These are phyloP conservation scores for Dolichallabes microphthalmus DNA, from an alignment of 2,113 vertebrate species.

Conservation along the genomic window DNA sequence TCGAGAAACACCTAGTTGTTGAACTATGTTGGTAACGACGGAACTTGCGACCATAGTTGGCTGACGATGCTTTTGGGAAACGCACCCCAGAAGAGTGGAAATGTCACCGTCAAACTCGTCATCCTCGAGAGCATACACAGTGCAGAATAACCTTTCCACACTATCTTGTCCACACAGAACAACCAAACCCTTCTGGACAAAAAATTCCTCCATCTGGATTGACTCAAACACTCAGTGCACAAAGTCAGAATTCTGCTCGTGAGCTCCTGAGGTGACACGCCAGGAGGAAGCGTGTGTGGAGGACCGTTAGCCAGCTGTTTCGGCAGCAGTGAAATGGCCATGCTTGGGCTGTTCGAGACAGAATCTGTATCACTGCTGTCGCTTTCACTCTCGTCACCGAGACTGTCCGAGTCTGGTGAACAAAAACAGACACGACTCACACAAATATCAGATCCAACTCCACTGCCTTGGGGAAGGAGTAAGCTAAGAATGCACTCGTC, in stretches of 20 bases:
- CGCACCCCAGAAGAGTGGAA: accelerated
- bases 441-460: background rate
- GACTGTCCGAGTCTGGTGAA: background rate
- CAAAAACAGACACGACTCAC: background rate
- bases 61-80: too few relatives aligned
- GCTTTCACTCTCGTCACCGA: background rate
- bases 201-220: background rate
- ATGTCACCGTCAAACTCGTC: background rate
- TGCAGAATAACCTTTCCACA: background rate
- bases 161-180: background rate
- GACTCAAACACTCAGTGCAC: background rate
- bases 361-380: background rate
- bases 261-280: background rate
- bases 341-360: background rate
- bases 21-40: too few relatives aligned
- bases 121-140: background rate
- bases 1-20: too few relatives aligned
- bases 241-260: background rate
- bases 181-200: background rate
- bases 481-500: background rate
- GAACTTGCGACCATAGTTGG: too few relatives aligned
- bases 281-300: background rate
- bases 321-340: background rate
- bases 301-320: background rate
- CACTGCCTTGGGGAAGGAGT: background rate